phyloP scores from a whole-genome alignment of 2,113 vertebrate species.

The Megaceryle maxima region DNA sequence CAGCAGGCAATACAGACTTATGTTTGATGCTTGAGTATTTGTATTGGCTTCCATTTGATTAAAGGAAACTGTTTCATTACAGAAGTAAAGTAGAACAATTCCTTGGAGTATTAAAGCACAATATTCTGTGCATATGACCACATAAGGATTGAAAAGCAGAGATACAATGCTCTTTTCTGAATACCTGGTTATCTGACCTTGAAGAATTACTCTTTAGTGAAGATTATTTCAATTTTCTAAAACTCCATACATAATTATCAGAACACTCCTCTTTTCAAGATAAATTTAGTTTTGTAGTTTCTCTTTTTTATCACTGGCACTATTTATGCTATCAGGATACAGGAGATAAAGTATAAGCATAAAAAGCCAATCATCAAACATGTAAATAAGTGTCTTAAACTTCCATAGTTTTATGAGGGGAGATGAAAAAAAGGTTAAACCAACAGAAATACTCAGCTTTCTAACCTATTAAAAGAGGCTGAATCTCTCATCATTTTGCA shows the following conservation, averaged over 20 bases:
- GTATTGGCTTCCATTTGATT: constrained; percentile 56
- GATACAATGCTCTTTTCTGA: not conserved
- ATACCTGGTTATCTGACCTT: not conserved
- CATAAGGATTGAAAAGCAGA: not conserved
- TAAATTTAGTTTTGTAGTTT: not conserved
- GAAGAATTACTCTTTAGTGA: not conserved
- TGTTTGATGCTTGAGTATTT: not conserved
- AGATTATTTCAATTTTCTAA: not conserved
- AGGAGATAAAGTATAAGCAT: not conserved
- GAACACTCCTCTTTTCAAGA: not conserved
- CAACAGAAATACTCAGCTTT: not conserved
- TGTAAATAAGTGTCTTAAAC: not conserved
- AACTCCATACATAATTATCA: not conserved
- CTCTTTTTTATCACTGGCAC: not conserved
- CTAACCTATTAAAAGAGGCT: not conserved
- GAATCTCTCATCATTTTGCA: not conserved
- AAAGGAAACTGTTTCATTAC: constrained; percentile 62
- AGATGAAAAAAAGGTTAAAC: not conserved
- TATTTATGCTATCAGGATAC: not conserved
- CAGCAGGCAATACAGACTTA: constrained; percentile 62
- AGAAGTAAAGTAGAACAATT: constrained; percentile 52
- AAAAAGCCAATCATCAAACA: not conserved
- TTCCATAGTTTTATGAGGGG: not conserved
- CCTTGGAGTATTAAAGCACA: constrained; percentile 26
- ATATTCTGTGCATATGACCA: not conserved